Evolutionary conservation across 2,888 invertebrate species (phyloP), one percentile per base, ranked within the genome.

Genomic region (Hanleya hanleyi): DNA sequence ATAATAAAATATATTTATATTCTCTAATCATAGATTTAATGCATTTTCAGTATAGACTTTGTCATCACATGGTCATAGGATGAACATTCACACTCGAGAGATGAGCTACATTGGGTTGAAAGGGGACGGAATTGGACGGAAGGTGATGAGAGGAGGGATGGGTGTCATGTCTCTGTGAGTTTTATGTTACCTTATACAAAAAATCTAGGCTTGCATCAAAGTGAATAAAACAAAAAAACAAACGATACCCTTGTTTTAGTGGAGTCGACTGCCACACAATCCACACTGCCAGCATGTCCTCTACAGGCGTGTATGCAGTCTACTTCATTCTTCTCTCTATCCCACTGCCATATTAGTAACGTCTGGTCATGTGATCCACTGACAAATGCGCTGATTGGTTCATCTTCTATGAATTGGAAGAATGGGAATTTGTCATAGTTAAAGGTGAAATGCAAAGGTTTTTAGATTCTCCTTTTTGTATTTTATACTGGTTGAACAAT

Each of bases 271-370:
- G 94, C 93, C 0, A 98, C 93, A 88, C 96, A 95, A 89, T 99
- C 98, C 0, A 99, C 94, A 71, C 96, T 96, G 83, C 97, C 94
- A 79, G 97, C 96, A 89, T 99, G 99, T 0, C 98, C 97, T 77
- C 95, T 94, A 84, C 97, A 96, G 3, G 95, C 93, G 75, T 95
- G 94, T 36, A 95, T 92, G 87, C 96, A 95, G 80, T 95, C 94
- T 9, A 96, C 94, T 0, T 94, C 93, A 69, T 89, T 88, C 9
- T 73, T 81, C 36, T 82, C 71, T 67, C 77, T 66, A 41, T 87
- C 78, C 89, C 88, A 97, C 79, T 95, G 93, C 97, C 97, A 97
- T 67, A 98, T 91, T 92, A 96, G 94, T 0, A 95, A 95, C 1
- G 96, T 96, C 90, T 97, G 96, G 91, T 98, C 98, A 91, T 97